Evolutionary conservation across 2,113 vertebrate genomes (phyloP).

Genomic region (Otis tarda): DNA sequence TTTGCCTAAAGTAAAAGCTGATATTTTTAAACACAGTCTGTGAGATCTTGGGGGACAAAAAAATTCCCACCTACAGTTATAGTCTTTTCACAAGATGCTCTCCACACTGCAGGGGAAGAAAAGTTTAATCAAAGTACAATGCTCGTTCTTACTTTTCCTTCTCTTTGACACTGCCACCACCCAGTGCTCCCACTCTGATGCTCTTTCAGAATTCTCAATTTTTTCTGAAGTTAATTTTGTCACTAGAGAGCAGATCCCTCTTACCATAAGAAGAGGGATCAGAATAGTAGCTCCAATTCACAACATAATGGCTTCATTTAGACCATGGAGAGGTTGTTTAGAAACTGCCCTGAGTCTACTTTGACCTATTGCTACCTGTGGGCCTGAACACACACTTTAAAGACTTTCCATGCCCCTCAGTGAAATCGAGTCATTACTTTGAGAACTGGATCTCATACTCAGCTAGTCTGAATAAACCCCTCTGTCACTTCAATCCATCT

Average conservation of each 20-base stretch:
- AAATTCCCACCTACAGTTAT: conserved; percentile 16
- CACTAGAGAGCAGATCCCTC: neutral
- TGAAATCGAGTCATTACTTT: conserved; percentile 44
- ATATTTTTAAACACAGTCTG: conserved; percentile 45
- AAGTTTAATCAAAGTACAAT: conserved; percentile 49
- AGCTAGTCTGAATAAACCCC: conserved; percentile 9
- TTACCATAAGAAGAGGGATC: neutral
- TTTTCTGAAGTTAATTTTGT: conserved; percentile 40
- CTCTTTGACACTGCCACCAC: neutral
- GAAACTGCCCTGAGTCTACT: neutral
- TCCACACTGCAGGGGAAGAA: neutral
- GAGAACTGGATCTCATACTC: neutral
- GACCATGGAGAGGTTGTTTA: neutral
- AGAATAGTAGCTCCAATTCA: neutral
- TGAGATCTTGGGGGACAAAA: neutral
- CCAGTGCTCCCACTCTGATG: neutral
- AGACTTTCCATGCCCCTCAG: neutral
- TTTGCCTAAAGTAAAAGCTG: conserved; percentile 36
- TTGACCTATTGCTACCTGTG: neutral
- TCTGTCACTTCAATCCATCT: neutral
- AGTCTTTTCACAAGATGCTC: conserved; percentile 43
- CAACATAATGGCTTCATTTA: neutral
- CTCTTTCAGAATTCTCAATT: neutral
- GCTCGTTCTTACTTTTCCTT: neutral
- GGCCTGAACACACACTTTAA: neutral